Conservation (phyloP, 2,888 invertebrate species). For the Melolontha melolontha region DNA sequence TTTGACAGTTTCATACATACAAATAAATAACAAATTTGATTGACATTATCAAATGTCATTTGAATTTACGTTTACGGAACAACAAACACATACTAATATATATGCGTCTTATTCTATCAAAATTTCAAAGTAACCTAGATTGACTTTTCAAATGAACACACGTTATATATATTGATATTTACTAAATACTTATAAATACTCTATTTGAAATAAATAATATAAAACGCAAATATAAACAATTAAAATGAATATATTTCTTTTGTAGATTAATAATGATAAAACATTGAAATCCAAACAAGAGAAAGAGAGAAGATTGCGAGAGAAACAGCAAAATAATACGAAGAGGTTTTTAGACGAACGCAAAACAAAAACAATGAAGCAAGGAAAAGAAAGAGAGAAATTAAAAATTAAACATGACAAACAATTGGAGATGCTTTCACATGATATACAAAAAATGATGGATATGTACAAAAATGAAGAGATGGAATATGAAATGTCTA, state of each 20-base stretch:
- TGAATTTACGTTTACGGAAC: no score
- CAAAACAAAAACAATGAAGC: slow-evolving; percentile 88
- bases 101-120: no score
- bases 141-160: no score
- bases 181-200: background rate
- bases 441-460: slow-evolving; percentile 90
- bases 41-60: no score
- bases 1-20: no score
- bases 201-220: no score
- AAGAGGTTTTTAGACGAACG: slow-evolving; percentile 98
- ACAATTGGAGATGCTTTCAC: slow-evolving; percentile 88
- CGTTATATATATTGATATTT: no score
- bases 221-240: no score
- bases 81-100: no score
- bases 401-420: slow-evolving; percentile 92
- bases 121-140: no score
- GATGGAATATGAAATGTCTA: slow-evolving; percentile 88
- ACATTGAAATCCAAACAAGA: slow-evolving; percentile 97
- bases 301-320: slow-evolving; percentile 91
- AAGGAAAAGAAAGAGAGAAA: slow-evolving; percentile 91
- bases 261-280: slow-evolving; percentile 84
- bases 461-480: slow-evolving; percentile 96
- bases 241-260: slow-evolving; percentile 32
- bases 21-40: no score
- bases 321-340: slow-evolving; percentile 97